Conservation (phyloP, 2,113 vertebrate species). For the Columba janthina region DNA sequence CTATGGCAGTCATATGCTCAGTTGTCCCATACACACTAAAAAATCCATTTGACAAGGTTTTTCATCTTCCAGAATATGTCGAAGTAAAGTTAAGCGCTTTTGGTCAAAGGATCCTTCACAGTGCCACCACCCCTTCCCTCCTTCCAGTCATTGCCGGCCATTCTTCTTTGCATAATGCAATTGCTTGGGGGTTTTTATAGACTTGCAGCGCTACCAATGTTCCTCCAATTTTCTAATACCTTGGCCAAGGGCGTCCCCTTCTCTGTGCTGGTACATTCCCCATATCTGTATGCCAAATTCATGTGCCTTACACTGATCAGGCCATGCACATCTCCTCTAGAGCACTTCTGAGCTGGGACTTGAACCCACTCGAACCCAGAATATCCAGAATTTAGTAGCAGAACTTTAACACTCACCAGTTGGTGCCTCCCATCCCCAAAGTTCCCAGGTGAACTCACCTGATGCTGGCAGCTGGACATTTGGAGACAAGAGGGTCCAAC, state of each 20-base stretch:
- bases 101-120: not conserved
- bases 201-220: not conserved
- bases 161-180: not conserved
- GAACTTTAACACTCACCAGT: not conserved
- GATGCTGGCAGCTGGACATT: not conserved
- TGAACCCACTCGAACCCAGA: not conserved
- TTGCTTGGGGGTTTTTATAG: not conserved
- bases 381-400: not conserved
- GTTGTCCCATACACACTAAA: not conserved
- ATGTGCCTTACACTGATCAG: not conserved
- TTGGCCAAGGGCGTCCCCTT: not conserved
- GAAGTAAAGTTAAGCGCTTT: not conserved
- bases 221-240: not conserved
- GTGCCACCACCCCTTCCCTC: not conserved
- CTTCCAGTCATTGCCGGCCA: accelerated
- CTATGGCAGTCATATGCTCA: not conserved
- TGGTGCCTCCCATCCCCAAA: accelerated
- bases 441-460: not conserved
- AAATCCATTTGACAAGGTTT: not conserved
- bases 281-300: not conserved
- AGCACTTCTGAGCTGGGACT: not conserved
- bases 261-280: not conserved
- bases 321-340: not conserved
- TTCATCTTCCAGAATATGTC: not conserved
- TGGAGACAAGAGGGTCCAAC: not conserved